Evolutionary conservation across 2,113 vertebrate species (phyloP).

Genomic region (Gavialis gangeticus): DNA sequence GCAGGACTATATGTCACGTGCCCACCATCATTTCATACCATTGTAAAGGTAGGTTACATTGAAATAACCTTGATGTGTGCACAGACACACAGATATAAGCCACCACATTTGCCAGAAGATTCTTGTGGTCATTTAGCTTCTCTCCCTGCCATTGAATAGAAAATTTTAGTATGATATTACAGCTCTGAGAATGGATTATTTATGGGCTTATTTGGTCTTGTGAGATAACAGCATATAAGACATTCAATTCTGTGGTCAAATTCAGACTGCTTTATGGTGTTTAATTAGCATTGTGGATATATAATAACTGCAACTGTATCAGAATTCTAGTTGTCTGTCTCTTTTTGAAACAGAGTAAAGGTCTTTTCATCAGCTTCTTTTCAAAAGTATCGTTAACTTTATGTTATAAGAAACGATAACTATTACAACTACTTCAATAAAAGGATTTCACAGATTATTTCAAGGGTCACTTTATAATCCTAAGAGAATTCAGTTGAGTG

Average conservation of each 20-base stretch:
- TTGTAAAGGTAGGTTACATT: too few species aligned
- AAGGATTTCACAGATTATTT: neutral
- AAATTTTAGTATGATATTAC: conserved; percentile 3
- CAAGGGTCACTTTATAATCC: neutral
- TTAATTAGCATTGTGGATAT: conserved; percentile 4
- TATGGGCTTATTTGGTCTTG: conserved; percentile 1
- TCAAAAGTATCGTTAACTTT: neutral
- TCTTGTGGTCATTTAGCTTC: neutral
- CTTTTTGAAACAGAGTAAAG: neutral
- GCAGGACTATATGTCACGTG: too few species aligned
- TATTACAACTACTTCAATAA: neutral
- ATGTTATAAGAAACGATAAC: neutral
- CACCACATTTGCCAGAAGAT: neutral
- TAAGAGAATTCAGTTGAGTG: neutral
- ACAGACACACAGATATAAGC: neutral
- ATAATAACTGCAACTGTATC: neutral
- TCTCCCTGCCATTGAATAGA: neutral
- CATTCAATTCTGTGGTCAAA: neutral
- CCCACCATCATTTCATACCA: too few species aligned
- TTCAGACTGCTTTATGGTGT: neutral
- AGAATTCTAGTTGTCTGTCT: neutral
- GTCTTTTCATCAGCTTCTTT: neutral
- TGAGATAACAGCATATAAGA: neutral
- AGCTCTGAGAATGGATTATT: conserved; percentile 1
- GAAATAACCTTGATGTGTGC: too few species aligned